Evolutionary conservation across 2,888 invertebrate genomes (phyloP).

Genomic region (Sabatieria punctata): DNA sequence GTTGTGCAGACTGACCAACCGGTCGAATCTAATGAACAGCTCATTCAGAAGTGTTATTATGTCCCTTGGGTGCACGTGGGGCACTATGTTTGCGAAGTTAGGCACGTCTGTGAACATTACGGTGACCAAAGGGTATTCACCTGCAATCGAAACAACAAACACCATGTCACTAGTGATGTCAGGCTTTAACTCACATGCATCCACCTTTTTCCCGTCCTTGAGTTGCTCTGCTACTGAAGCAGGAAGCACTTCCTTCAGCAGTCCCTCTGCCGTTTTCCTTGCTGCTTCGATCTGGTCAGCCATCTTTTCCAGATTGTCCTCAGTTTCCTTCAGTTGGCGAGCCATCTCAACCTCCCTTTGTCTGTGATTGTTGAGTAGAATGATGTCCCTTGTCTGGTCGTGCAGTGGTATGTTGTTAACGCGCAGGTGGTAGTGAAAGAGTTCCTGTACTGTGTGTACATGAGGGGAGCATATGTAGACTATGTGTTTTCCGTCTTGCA

Average conservation of each 20-base stretch:
- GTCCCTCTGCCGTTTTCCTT: conserved; percentile 30
- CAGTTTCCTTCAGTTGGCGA: no score
- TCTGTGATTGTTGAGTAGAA: conserved; percentile 27
- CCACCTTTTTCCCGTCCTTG: conserved; percentile 27
- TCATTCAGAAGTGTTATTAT: conserved; percentile 34
- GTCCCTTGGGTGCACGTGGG: conserved; percentile 28
- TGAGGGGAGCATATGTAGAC: no score
- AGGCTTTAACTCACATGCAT: conserved; percentile 23
- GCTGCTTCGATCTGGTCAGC: no score
- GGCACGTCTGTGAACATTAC: conserved; percentile 34
- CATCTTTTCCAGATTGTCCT: no score
- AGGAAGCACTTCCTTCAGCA: conserved; percentile 32
- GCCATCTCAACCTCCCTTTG: conserved; percentile 27
- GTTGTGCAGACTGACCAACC: conserved; percentile 18
- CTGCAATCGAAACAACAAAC: no score
- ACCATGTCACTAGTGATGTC: no score
- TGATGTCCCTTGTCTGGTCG: conserved; percentile 27
- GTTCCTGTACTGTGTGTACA: no score
- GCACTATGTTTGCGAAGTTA: conserved; percentile 31
- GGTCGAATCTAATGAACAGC: conserved; percentile 29
- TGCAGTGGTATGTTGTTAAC: conserved; percentile 26
- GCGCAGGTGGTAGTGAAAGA: conserved; percentile 24
- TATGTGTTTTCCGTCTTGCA: no score
- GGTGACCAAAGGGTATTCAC: conserved; percentile 23
- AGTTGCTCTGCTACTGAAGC: conserved; percentile 30